Percentiles rank a stretch among this genome's conserved stretches.
Evolutionary conservation across 2,113 vertebrate genomes (phyloP).

Genomic region (Scortum barcoo): DNA sequence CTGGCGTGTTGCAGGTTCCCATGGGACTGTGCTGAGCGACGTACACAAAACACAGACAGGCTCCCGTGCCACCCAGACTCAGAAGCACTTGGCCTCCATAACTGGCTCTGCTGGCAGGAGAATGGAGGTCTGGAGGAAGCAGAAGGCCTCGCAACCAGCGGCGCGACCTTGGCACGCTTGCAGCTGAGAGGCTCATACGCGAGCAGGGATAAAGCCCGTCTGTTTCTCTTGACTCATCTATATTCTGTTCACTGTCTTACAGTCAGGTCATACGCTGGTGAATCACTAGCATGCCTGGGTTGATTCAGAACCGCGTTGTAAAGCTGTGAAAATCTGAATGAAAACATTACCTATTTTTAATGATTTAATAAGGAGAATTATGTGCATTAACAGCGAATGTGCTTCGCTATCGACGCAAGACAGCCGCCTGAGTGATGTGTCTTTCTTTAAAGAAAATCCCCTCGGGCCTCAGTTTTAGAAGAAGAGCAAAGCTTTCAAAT

Average conservation of each 20-base stretch:
- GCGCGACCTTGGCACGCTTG: conserved; percentile 44
- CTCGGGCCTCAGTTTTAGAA: too few relatives aligned
- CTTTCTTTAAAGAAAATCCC: neutral
- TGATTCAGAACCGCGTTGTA: neutral
- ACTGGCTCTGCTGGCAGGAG: conserved; percentile 46
- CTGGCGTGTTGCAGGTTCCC: conserved; percentile 29
- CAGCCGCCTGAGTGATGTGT: neutral
- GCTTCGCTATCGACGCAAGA: neutral
- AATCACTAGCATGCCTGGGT: conserved; percentile 6
- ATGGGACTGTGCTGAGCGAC: conserved; percentile 31
- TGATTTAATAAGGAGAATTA: neutral
- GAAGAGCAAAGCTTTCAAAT: too few relatives aligned
- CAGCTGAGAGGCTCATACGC: conserved; percentile 10
- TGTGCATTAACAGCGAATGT: neutral
- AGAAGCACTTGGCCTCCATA: conserved; percentile 42
- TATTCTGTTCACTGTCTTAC: conserved; percentile 34
- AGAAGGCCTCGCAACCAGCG: conserved; percentile 39
- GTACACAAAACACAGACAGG: conserved; percentile 51
- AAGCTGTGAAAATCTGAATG: conserved; percentile 2
- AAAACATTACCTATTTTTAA: neutral
- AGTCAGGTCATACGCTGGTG: conserved; percentile 10
- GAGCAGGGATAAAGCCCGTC: conserved; percentile 44
- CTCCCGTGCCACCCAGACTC: conserved; percentile 40
- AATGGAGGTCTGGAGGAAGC: conserved; percentile 39
- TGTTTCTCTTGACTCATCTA: conserved; percentile 59